Percentiles rank a stretch among this genome's conserved stretches.
phyloP scores from a whole-genome alignment of 2,888 invertebrate species.

The Lycophotia porphyrea region DNA sequence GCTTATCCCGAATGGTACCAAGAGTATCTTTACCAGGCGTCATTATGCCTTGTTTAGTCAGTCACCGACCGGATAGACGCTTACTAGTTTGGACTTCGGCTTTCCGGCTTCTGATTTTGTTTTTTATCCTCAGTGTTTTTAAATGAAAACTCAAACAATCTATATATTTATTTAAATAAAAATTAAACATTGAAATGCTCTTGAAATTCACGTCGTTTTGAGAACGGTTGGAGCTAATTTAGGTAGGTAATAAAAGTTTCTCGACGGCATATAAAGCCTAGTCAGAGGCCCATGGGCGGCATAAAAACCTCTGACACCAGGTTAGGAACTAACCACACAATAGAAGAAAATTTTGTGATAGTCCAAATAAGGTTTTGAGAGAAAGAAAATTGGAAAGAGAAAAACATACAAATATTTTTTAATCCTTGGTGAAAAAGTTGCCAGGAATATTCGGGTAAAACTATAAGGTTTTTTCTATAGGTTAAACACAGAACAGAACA shows the following conservation, averaged over 20 bases:
- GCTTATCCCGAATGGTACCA: constrained; percentile 41
- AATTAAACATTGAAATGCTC: no score
- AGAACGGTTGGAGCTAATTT: no score
- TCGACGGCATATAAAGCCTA: no score
- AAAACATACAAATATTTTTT: no score
- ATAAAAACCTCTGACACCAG: no score
- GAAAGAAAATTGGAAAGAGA: not conserved
- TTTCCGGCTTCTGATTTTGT: constrained; percentile 43
- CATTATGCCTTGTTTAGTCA: constrained; percentile 57
- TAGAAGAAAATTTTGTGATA: no score
- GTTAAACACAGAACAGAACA: not conserved
- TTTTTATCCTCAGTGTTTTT: not conserved
- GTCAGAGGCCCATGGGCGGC: no score
- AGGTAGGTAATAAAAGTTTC: no score
- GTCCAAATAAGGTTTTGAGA: no score
- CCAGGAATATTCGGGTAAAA: not conserved
- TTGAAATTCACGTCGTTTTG: no score
- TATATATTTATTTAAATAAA: not conserved
- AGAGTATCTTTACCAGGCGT: constrained; percentile 48
- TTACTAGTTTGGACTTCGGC: constrained; percentile 34
- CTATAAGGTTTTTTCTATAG: not conserved
- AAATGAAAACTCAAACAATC: not conserved
- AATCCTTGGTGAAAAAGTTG: not conserved
- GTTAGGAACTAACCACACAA: no score
- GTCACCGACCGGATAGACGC: constrained; percentile 49